Percentiles rank a stretch among this genome's conserved stretches.
Conservation (phyloP, 2,797 vertebrate species). For the Notolabrus celidotus region DNA sequence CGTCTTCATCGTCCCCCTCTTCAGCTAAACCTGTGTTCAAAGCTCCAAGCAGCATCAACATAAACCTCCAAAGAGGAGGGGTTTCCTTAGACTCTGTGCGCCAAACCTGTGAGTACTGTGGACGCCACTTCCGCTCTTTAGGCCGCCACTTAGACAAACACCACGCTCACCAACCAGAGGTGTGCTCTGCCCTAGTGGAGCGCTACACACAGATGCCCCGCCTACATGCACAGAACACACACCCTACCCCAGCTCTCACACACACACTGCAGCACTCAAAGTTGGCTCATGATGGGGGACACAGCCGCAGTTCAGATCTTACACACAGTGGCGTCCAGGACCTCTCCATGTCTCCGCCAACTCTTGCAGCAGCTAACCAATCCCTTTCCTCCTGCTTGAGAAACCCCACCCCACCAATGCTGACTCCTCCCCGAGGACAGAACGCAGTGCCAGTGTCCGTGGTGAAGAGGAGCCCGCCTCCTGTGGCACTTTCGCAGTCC, state of each 20-base stretch:
- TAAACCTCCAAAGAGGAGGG: constrained; percentile 56
- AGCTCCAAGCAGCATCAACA: constrained; percentile 47
- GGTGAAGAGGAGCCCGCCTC: constrained; percentile 83
- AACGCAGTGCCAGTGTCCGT: constrained; percentile 80
- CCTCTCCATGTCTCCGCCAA: constrained; percentile 73
- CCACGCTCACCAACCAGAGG: constrained; percentile 84
- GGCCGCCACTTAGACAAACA: constrained; percentile 87
- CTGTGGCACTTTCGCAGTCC: constrained; percentile 54
- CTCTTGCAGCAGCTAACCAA: constrained; percentile 58
- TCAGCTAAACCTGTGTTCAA: constrained; percentile 78
- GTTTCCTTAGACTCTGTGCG: constrained; percentile 73
- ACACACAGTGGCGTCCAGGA: constrained; percentile 66
- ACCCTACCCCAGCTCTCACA: constrained; percentile 19
- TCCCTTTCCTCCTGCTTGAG: constrained; percentile 64
- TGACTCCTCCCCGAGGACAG: constrained; percentile 76
- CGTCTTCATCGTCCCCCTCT: constrained; percentile 62
- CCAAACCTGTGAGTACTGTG: constrained; percentile 85
- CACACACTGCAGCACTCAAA: constrained; percentile 45
- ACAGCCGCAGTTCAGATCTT: constrained; percentile 40
- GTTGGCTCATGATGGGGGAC: constrained; percentile 23
- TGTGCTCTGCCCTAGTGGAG: constrained; percentile 82
- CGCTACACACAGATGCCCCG: constrained; percentile 81
- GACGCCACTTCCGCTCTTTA: constrained; percentile 86
- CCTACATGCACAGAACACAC: constrained; percentile 62
- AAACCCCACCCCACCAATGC: constrained; percentile 56